Percentiles rank a stretch among this genome's conserved stretches.
These are phyloP conservation scores for Aporrectodea caliginosa DNA, from an alignment of 1,140 invertebrate species.

Conservation along the genomic window DNA sequence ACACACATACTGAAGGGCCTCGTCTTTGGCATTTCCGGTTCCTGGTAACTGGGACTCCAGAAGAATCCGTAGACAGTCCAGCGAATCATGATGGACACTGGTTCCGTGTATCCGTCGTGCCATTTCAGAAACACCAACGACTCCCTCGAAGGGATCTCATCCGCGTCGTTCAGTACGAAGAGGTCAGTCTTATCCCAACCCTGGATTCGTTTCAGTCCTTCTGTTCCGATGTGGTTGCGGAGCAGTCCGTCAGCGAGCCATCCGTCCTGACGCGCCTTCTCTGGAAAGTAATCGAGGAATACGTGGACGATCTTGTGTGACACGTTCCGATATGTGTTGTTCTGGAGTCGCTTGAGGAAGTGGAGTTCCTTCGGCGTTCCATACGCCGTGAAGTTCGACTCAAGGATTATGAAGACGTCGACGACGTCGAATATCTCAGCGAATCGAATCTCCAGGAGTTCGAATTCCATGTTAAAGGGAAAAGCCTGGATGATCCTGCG, in stretches of 20 bases:
- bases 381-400: constrained; percentile 42
- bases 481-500: constrained; percentile 26
- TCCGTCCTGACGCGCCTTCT: constrained; percentile 19
- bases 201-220: constrained; percentile 37
- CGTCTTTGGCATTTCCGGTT: background rate
- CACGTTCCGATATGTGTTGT: constrained; percentile 40
- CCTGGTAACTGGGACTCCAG: background rate
- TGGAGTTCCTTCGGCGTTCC: constrained; percentile 45
- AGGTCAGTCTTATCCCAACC: constrained; percentile 60
- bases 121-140: constrained; percentile 66
- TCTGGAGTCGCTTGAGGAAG: constrained; percentile 38
- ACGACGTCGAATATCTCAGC: constrained; percentile 44
- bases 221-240: constrained; percentile 41
- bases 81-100: background rate
- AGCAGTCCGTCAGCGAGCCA: constrained; percentile 29
- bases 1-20: background rate
- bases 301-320: constrained; percentile 62
- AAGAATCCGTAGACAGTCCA: constrained; percentile 26
- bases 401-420: constrained; percentile 24
- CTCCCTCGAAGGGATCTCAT: constrained; percentile 62
- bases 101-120: constrained; percentile 63
- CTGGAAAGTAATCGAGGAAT: constrained; percentile 47
- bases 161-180: constrained; percentile 60
- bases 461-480: constrained; percentile 26
- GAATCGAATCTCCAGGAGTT: constrained; percentile 24